phyloP scores from a whole-genome alignment of 2,888 invertebrate genomes.

The Hypena proboscidalis region DNA sequence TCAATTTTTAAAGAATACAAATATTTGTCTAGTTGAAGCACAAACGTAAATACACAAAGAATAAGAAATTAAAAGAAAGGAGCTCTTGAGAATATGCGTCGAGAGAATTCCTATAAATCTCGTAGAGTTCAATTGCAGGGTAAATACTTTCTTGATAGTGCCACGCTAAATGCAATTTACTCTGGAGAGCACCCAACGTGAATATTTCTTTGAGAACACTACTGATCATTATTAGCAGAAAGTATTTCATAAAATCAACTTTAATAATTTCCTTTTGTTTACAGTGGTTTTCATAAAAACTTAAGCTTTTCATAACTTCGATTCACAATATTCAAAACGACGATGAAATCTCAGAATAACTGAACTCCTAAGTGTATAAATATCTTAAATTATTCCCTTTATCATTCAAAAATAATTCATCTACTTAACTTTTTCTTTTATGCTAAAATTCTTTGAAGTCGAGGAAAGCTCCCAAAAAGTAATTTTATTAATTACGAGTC shows the following conservation, averaged over 20 bases:
- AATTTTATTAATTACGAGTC: constrained; percentile 86
- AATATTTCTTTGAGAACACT: constrained; percentile 37
- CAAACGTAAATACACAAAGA: constrained; percentile 37
- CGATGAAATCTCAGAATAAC: constrained; percentile 53
- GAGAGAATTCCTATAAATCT: constrained; percentile 62
- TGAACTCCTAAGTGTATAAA: constrained; percentile 70
- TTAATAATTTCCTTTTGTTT: not conserved
- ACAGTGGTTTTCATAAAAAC: constrained; percentile 11
- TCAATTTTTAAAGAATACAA: constrained; percentile 17
- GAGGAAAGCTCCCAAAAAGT: constrained; percentile 84
- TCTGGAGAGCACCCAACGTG: constrained; percentile 42
- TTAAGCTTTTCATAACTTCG: constrained; percentile 11
- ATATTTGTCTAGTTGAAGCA: constrained; percentile 30
- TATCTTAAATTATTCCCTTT: constrained; percentile 80
- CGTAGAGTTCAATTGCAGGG: constrained; percentile 62
- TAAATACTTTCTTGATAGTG: constrained; percentile 63
- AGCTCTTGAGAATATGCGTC: constrained; percentile 45
- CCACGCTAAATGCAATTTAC: constrained; percentile 61
- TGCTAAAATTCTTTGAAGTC: constrained; percentile 84
- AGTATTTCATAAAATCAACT: not conserved
- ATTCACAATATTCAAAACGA: constrained; percentile 34
- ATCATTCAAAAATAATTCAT: constrained; percentile 84
- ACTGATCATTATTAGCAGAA: constrained; percentile 25
- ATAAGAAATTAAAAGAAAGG: constrained; percentile 46
- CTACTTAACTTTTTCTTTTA: constrained; percentile 85